Evolutionary conservation across 1,140 invertebrate genomes (phyloP).

Genomic region (Drosophila funebris): DNA sequence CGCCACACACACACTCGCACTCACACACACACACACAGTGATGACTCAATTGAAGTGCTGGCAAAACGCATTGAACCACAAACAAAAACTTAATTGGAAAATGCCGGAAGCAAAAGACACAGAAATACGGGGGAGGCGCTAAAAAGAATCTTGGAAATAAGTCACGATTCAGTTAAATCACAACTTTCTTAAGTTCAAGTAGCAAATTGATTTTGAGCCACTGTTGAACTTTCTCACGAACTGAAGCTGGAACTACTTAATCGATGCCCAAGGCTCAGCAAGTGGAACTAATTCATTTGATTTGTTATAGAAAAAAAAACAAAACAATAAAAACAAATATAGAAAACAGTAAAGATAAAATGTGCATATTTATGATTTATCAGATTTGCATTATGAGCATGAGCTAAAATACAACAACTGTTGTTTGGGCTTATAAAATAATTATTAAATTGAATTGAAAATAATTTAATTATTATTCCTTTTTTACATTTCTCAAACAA

Average conservation of each 20-base stretch:
- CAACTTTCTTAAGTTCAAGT: neutral
- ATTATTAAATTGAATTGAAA: no score
- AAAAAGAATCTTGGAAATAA: conserved; percentile 15
- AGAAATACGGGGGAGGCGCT: neutral
- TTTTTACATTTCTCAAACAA: no score
- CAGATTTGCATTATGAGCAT: no score
- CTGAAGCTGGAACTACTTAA: neutral
- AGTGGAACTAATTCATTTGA: neutral
- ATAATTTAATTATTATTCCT: no score
- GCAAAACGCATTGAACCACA: conserved; percentile 44
- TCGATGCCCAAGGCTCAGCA: neutral
- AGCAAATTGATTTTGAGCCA: conserved; percentile 9
- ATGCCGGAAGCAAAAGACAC: conserved; percentile 47
- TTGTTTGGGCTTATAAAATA: no score
- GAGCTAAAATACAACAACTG: no score
- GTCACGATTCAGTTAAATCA: conserved; percentile 5
- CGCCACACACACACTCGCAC: neutral
- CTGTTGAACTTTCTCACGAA: conserved; percentile 11
- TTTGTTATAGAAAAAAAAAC: neutral
- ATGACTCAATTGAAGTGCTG: conserved; percentile 55
- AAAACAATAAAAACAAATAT: neutral
- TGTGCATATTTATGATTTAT: no score
- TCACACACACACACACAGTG: neutral
- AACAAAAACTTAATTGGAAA: conserved; percentile 54
- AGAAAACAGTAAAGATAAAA: neutral